phyloP scores from a whole-genome alignment of 2,113 vertebrate species.

The Cololabis saira region DNA sequence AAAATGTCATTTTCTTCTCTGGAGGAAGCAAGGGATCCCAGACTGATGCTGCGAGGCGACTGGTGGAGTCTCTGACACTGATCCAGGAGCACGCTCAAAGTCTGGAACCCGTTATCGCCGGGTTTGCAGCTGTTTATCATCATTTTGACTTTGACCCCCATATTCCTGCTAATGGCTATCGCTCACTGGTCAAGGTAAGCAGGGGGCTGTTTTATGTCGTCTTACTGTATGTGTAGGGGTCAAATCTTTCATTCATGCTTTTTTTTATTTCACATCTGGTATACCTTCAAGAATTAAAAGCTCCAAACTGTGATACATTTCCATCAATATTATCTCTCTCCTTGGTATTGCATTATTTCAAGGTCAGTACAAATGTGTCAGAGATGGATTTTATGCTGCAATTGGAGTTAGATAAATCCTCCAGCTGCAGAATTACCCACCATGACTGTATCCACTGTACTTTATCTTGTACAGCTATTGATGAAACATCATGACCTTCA shows the following conservation, averaged over 20 bases:
- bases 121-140: slow-evolving; percentile 84
- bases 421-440: slow-evolving; percentile 28
- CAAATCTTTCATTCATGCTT: slow-evolving; percentile 12
- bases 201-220: neutral
- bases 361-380: slow-evolving; percentile 64
- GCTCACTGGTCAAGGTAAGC: slow-evolving; percentile 87
- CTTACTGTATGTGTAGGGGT: slow-evolving; percentile 1
- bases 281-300: slow-evolving; percentile 22
- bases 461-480: slow-evolving; percentile 61
- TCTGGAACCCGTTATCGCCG: slow-evolving; percentile 83
- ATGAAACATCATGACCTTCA: slow-evolving; percentile 60
- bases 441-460: slow-evolving; percentile 45
- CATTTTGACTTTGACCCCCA: slow-evolving; percentile 90
- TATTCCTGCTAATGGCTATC: slow-evolving; percentile 91
- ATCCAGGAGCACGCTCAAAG: slow-evolving; percentile 85
- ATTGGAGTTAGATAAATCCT: slow-evolving; percentile 57
- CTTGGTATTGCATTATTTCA: slow-evolving; percentile 56
- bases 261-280: neutral
- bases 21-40: slow-evolving; percentile 73
- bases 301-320: slow-evolving; percentile 4
- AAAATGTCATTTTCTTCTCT: slow-evolving; percentile 87
- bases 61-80: slow-evolving; percentile 79
- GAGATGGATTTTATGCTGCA: slow-evolving; percentile 65
- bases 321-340: slow-evolving; percentile 42
- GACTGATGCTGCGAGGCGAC: slow-evolving; percentile 78